Base-by-base conservation (phyloP, 2,113 vertebrate genomes). In the Struthidea cinerea region DNA sequence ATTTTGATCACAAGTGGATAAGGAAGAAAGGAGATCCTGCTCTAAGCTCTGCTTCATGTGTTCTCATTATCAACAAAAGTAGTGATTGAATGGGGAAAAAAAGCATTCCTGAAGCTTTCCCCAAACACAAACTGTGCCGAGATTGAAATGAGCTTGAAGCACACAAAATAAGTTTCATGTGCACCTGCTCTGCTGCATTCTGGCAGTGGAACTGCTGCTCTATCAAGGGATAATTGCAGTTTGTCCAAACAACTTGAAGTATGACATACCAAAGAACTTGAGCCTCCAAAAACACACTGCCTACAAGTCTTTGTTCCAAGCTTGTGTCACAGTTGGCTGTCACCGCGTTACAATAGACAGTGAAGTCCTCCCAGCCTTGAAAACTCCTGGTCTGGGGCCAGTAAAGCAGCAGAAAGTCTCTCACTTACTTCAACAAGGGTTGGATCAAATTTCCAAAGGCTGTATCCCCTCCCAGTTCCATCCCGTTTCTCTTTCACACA, bases 171-270 rank as follows among this genome's bases (percentile, higher is more conserved):
- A 47, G 18, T 23, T 69, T 50, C 55, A 17, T 7, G 37, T 49
- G 61, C 87, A 90, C 55, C 96, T 90, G 65, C 61, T 85, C 23
- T 44, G 77, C 70, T 77, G 57, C 71, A 41, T 86, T 32, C 76
- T 86, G 61, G 87, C 75, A 79, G 24, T 6, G 32, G 67, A 69
- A 60, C n/a, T 76, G 75, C 85, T 75, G n/a, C 79, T 73, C 65
- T 30, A 11, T 41, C 49, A 33, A 57, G 71, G 69, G 75, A 69
- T 60, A 60, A 75, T 5, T 65, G 82, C 61, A 49, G 41, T 76
- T 86, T 88, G 91, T 56, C 83, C 76, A 79, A 47, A 87, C 61
- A 85, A 20, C 37, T 37, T 41, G 3, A 89, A 87, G 44, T 60
- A n/a, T 52, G 49, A 76, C 56, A 42, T 4, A 32, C 2, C 37